phyloP scores from a whole-genome alignment of 2,113 vertebrate genomes.

The Caranx ignobilis region DNA sequence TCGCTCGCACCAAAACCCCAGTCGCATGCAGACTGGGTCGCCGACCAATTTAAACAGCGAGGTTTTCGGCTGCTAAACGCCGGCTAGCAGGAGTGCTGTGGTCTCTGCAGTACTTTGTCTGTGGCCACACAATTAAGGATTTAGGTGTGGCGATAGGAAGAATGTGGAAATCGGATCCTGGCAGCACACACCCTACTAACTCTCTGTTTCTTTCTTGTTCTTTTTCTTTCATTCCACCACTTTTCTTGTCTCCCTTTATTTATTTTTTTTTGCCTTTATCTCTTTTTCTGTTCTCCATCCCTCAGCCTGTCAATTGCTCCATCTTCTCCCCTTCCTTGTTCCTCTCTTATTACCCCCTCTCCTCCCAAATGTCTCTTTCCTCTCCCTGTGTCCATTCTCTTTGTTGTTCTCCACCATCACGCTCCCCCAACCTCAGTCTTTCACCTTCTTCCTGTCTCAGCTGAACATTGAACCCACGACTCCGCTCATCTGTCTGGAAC shows the following conservation, averaged over 20 bases:
- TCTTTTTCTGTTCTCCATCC: conserved; percentile 19
- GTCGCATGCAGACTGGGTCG: conserved; percentile 77
- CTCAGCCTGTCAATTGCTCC: conserved; percentile 6
- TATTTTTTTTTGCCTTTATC: conserved; percentile 7
- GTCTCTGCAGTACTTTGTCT: conserved; percentile 84
- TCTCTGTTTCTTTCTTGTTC: conserved; percentile 55
- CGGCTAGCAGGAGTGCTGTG: conserved; percentile 79
- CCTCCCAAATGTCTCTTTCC: conserved; percentile 9
- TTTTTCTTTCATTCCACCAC: conserved; percentile 49
- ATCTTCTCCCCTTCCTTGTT: conserved; percentile 5
- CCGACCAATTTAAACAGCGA: conserved; percentile 83
- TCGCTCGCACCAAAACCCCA: conserved; percentile 70
- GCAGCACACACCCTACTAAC: conserved; percentile 83
- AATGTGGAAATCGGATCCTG: conserved; percentile 86
- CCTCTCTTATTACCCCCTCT: conserved; percentile 5
- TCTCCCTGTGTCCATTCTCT: background rate
- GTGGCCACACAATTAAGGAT: conserved; percentile 86
- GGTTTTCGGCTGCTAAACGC: conserved; percentile 79
- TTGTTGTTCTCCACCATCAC: background rate
- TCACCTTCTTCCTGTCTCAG: conserved; percentile 34
- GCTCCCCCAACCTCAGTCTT: conserved; percentile 7
- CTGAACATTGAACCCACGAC: conserved; percentile 24
- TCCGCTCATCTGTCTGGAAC: conserved; percentile 34
- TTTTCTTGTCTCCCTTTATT: conserved; percentile 14
- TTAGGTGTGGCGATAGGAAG: conserved; percentile 87